phyloP scores from a whole-genome alignment of 2,797 vertebrate species.

The Stomatorhinus walkeri region DNA sequence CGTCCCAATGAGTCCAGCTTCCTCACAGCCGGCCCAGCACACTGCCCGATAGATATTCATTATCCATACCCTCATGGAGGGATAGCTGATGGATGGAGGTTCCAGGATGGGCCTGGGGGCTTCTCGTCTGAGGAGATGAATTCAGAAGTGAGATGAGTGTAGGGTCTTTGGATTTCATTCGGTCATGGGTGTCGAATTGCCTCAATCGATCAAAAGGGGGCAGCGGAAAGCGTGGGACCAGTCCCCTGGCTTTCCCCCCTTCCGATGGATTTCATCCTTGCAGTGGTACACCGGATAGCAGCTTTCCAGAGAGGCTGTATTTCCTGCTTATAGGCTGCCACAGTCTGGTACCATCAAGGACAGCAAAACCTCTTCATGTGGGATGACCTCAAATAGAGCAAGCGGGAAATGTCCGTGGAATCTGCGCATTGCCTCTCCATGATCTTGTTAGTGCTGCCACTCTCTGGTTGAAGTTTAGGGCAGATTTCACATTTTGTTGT shows the following conservation, averaged over 20 bases:
- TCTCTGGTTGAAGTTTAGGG: neutral
- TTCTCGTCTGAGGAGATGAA: constrained; percentile 52
- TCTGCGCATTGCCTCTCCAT: neutral
- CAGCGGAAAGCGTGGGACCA: neutral
- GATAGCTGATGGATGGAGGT: constrained; percentile 48
- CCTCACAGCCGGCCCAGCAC: neutral
- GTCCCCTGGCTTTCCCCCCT: neutral
- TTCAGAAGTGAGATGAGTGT: constrained; percentile 47
- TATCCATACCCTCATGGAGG: constrained; percentile 25
- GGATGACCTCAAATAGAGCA: neutral
- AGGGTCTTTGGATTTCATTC: constrained; percentile 60
- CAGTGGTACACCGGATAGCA: neutral
- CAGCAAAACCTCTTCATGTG: neutral
- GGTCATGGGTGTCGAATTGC: constrained; percentile 52
- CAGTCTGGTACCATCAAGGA: neutral
- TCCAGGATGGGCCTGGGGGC: constrained; percentile 42
- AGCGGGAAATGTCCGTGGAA: neutral
- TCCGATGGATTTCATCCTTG: constrained; percentile 5
- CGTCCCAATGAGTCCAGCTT: neutral
- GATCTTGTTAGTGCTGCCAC: neutral
- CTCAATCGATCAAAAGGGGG: constrained; percentile 50
- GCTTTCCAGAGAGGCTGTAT: neutral
- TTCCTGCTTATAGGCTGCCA: constrained; percentile 10
- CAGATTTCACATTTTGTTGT: neutral
- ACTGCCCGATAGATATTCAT: constrained; percentile 41